Evolutionary conservation across 1,140 invertebrate genomes (phyloP), one percentile per base, ranked within the genome.

Genomic region (Pseudomyrmex cubaensis): DNA sequence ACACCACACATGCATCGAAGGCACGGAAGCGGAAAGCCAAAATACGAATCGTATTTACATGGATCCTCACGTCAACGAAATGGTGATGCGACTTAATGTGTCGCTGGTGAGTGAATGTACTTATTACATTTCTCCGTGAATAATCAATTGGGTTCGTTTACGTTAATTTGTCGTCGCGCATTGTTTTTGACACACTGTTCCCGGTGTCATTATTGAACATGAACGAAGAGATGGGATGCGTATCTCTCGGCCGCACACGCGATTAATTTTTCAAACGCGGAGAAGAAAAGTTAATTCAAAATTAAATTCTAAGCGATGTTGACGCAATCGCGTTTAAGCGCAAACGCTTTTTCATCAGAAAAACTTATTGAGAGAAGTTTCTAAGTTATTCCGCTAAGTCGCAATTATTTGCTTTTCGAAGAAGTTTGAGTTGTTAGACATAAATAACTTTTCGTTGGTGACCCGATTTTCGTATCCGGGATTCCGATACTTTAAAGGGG

Each of bases 71-170:
- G 25, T 25, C 22, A 50, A 15, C 15, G 3, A 2, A 50, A 56
- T 48, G 13, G 17, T 1, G 1, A 25, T 25, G 22, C 22, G 10
- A 25, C 22, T 25, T 25, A 25, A 25, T 25, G 2, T 15, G 48
- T 15, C 25, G 15, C 46, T 15, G 62, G 74, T 67, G 22, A 77
- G 74, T 77, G 13, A 9, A 35, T 67, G 15, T 66, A 22, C 64
- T 12, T 66, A 7, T 52, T 22, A 64, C 7, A 77, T 20, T 7
- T 4, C 12, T 13, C 1, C 1, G 4, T 2, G 1, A 9, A 13
- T 76, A 76, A 52, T 63, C 35, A 48, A 48, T 77, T 77, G 2
- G 2, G 22, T 2, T 25, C 22, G 22, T 25, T 22, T 1, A 1
- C 22, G 56, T 13, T 25, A 52, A 52, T 0, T 44, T 44, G 74